phyloP scores from a whole-genome alignment of 2,797 vertebrate species.

The Manis crassicaudata region DNA sequence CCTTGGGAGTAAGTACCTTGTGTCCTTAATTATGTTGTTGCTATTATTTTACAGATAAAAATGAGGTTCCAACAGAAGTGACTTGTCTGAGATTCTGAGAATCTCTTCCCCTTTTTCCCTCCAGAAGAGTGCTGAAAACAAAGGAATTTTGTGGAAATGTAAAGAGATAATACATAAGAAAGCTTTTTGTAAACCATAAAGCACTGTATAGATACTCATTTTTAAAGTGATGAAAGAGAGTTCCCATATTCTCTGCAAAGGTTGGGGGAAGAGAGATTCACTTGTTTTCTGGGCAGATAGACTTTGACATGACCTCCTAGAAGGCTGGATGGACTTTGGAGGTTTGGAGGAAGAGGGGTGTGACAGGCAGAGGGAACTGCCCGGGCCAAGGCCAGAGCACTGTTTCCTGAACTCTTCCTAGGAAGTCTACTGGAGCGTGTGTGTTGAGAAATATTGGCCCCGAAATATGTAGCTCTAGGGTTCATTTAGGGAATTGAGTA shows the following conservation, averaged over 20 bases:
- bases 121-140: neutral
- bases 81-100: neutral
- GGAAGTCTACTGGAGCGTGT: neutral
- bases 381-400: neutral
- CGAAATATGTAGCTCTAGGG: neutral
- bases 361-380: neutral
- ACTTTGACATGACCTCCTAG: neutral
- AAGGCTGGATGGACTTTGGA: neutral
- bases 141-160: neutral
- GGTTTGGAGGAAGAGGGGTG: neutral
- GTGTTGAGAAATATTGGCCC: neutral
- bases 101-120: neutral
- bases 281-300: neutral
- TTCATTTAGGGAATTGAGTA: neutral
- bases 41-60: slow-evolving; percentile 42
- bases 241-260: neutral
- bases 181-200: neutral
- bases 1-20: neutral
- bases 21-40: neutral
- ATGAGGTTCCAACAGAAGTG: neutral
- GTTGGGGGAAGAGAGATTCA: neutral
- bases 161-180: neutral
- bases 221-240: slow-evolving; percentile 7
- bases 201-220: neutral
- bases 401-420: neutral